phyloP scores from a whole-genome alignment of 2,113 vertebrate genomes.

The Myrmecobius fasciatus region DNA sequence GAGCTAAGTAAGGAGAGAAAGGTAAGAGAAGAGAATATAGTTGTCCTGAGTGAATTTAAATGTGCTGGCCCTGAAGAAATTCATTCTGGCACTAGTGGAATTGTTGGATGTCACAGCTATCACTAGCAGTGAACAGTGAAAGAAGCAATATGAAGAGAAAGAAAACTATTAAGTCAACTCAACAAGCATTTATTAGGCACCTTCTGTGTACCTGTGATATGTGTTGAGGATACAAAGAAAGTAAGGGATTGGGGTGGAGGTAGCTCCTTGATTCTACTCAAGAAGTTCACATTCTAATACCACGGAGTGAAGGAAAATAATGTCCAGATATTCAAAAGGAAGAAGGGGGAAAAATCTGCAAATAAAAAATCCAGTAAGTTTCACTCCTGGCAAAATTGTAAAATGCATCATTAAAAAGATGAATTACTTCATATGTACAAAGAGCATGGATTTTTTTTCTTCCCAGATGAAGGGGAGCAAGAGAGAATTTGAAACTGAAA shows the following conservation, averaged over 20 bases:
- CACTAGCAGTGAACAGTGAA: neutral
- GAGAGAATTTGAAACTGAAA: neutral
- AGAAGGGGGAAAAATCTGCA: neutral
- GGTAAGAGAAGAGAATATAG: neutral
- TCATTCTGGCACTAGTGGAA: neutral
- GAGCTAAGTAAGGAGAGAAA: neutral
- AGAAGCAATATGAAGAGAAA: neutral
- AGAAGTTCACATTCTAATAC: neutral
- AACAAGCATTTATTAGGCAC: neutral
- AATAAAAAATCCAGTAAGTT: neutral
- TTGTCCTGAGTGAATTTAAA: neutral
- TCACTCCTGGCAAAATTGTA: neutral
- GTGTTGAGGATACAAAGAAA: neutral
- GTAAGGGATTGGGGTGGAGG: neutral
- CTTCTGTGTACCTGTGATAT: neutral
- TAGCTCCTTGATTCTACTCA: neutral
- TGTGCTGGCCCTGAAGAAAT: neutral
- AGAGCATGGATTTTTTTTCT: neutral
- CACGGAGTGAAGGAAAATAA: neutral
- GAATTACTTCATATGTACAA: neutral
- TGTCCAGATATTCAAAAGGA: neutral
- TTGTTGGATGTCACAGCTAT: neutral
- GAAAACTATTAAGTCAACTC: neutral
- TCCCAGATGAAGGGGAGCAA: neutral
- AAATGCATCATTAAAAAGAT: neutral